phyloP scores from a whole-genome alignment of 2,797 vertebrate genomes.

The Danio albolineatus region DNA sequence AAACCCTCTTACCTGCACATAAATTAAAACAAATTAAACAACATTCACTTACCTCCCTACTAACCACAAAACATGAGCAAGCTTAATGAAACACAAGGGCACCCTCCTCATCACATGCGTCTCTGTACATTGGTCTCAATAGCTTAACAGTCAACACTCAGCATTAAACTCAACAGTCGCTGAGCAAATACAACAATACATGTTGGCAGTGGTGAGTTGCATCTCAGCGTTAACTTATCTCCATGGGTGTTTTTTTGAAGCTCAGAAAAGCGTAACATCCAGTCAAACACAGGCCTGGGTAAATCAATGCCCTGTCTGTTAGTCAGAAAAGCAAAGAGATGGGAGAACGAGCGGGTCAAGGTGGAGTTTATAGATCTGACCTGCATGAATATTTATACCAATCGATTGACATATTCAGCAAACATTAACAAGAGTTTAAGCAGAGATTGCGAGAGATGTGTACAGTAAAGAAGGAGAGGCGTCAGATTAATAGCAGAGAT shows the following conservation, averaged over 20 bases:
- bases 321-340: neutral
- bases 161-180: no score
- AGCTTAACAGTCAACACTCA: no score
- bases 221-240: neutral
- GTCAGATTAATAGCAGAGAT: neutral
- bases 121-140: no score
- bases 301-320: conserved; percentile 28
- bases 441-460: conserved; percentile 28
- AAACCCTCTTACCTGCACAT: no score
- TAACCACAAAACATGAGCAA: no score
- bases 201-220: neutral
- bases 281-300: neutral
- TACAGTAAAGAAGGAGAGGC: conserved; percentile 37
- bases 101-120: no score
- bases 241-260: neutral
- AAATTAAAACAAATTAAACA: no score
- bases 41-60: no score
- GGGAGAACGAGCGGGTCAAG: conserved; percentile 11
- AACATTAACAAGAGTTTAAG: conserved; percentile 40
- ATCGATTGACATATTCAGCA: conserved; percentile 44
- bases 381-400: conserved; percentile 43
- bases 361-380: conserved; percentile 32
- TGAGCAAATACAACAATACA: no score
- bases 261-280: neutral
- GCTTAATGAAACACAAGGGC: no score